phyloP scores from a whole-genome alignment of 2,113 vertebrate genomes.

The Rhagologus leucostigma region DNA sequence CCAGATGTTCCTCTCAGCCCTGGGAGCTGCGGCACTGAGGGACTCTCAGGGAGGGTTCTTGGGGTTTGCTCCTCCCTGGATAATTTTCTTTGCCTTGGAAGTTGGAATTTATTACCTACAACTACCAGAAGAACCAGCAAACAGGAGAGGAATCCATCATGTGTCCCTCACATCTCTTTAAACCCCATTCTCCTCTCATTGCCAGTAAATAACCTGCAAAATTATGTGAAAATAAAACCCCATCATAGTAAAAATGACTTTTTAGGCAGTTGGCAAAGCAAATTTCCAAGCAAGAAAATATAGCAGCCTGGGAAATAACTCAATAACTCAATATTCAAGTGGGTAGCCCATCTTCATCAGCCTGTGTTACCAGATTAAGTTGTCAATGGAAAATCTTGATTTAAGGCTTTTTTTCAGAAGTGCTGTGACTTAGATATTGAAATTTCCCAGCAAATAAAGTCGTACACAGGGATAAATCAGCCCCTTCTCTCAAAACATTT shows the following conservation, averaged over 20 bases:
- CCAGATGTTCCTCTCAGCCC: not conserved
- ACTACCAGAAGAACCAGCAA: not conserved
- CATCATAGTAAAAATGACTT: not conserved
- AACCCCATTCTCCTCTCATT: not conserved
- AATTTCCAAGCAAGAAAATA: slow-evolving; percentile 14
- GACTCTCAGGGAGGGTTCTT: not conserved
- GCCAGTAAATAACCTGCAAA: not conserved
- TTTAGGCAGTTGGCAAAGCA: not conserved
- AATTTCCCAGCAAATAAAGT: slow-evolving; percentile 1
- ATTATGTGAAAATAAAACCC: not conserved
- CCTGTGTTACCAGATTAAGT: not conserved
- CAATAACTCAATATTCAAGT: slow-evolving; percentile 28
- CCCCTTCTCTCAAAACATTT: slow-evolving; percentile 6
- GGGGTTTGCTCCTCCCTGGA: not conserved
- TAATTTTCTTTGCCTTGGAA: not conserved
- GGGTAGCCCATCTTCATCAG: not conserved
- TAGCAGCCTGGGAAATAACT: not conserved
- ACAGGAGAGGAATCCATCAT: not conserved
- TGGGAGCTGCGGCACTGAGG: not conserved
- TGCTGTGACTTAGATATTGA: not conserved
- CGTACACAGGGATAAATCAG: not conserved
- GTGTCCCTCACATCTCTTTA: not conserved
- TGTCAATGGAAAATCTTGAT: slow-evolving; percentile 4
- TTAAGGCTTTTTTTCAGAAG: not conserved
- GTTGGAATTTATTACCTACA: not conserved